Percentiles rank a stretch among this genome's conserved stretches.
These are phyloP conservation scores for Alouatta palliata DNA, from an alignment of 2,113 vertebrate species.

Conservation along the genomic window DNA sequence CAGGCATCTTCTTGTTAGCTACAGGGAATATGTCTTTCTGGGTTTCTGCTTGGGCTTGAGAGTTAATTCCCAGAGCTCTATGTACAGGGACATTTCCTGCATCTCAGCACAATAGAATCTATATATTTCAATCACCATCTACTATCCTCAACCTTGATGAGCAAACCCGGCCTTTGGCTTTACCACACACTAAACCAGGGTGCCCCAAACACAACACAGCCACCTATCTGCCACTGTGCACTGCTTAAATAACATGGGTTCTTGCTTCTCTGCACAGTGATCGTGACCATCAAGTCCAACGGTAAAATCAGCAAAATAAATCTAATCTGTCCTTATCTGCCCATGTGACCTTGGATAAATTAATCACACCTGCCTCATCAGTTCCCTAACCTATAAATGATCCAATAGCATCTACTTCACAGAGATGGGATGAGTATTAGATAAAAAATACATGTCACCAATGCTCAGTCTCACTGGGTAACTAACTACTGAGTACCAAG, in stretches of 20 bases:
- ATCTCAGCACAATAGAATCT: background rate
- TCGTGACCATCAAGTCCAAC: no score
- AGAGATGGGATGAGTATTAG: background rate
- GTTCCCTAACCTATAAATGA: background rate
- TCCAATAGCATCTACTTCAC: background rate
- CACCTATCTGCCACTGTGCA: fast-evolving
- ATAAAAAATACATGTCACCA: background rate
- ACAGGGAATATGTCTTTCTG: background rate
- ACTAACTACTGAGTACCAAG: background rate
- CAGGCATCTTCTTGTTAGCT: background rate
- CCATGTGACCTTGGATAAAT: background rate
- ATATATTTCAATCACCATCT: background rate
- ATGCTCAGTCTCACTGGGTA: background rate
- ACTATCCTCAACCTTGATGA: background rate
- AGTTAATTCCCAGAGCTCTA: background rate
- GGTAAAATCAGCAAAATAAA: background rate
- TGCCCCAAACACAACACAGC: background rate
- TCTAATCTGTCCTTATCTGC: background rate
- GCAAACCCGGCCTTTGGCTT: background rate
- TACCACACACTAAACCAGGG: background rate
- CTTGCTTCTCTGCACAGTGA: background rate
- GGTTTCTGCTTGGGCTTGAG: background rate
- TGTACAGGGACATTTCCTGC: background rate
- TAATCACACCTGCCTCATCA: background rate
- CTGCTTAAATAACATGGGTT: background rate